Evolutionary conservation across 1,140 invertebrate genomes (phyloP).

Genomic region (Olivierus martensii): DNA sequence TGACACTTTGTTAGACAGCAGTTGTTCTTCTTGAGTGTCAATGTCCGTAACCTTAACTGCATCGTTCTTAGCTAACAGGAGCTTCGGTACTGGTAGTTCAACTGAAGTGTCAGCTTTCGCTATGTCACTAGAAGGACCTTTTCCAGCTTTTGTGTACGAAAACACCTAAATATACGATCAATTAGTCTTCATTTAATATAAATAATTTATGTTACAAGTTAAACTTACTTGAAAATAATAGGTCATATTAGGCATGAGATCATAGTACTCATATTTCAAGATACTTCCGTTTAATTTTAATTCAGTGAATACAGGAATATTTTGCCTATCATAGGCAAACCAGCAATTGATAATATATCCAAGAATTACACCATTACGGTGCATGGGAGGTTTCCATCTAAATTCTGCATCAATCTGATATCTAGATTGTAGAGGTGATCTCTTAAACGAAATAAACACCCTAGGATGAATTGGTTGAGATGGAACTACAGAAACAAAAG

Average conservation of each 20-base stretch:
- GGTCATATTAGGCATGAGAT: slow-evolving; percentile 43
- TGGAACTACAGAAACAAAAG: slow-evolving; percentile 50
- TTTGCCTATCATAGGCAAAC: slow-evolving; percentile 22
- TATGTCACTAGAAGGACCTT: slow-evolving; percentile 46
- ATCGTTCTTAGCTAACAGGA: slow-evolving; percentile 54
- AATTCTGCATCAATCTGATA: slow-evolving; percentile 20
- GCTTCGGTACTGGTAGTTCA: slow-evolving; percentile 56
- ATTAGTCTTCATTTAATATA: no score
- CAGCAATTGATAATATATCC: neutral
- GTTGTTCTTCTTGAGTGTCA: slow-evolving; percentile 40
- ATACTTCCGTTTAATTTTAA: slow-evolving; percentile 24
- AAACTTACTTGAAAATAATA: slow-evolving; percentile 58
- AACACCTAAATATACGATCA: slow-evolving; percentile 44
- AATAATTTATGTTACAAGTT: no score
- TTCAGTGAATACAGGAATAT: slow-evolving; percentile 19
- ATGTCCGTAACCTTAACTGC: slow-evolving; percentile 55
- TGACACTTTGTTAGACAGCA: slow-evolving; percentile 24
- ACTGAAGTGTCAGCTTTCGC: slow-evolving; percentile 43
- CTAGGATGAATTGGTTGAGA: slow-evolving; percentile 50
- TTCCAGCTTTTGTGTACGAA: slow-evolving; percentile 59
- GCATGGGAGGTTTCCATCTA: neutral
- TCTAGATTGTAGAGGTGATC: slow-evolving; percentile 19
- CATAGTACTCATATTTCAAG: slow-evolving; percentile 40
- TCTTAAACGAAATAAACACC: slow-evolving; percentile 41
- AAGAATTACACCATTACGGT: neutral